phyloP scores from a whole-genome alignment of 2,888 invertebrate species.

The Torymus tubicola region DNA sequence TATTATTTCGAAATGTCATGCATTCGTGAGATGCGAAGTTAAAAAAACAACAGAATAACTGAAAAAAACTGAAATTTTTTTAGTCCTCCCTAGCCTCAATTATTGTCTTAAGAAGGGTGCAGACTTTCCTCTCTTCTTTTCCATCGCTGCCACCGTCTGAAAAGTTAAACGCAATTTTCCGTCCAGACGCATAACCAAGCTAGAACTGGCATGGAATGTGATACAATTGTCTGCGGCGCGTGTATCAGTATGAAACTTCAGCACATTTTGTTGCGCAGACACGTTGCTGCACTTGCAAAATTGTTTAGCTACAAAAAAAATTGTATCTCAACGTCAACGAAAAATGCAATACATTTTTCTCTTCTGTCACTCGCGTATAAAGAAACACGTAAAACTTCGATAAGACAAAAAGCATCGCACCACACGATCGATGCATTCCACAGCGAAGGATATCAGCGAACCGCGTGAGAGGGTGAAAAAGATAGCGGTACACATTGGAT shows the following conservation, averaged over 20 bases:
- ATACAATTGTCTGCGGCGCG: conserved; percentile 46
- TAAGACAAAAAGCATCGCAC: no score
- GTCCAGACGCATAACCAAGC: conserved; percentile 51
- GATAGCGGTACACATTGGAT: conserved; percentile 28
- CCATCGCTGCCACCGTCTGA: neutral
- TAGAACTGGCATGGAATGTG: neutral
- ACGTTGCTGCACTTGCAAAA: no score
- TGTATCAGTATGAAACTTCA: no score
- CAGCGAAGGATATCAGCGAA: neutral
- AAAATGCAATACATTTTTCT: no score
- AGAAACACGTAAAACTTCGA: neutral
- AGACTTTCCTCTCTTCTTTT: neutral
- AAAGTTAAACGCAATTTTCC: conserved; percentile 57
- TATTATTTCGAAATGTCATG: no score
- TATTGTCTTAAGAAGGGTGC: conserved; percentile 46
- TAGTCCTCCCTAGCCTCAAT: conserved; percentile 51
- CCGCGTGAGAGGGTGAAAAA: conserved; percentile 16
- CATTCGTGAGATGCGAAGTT: no score
- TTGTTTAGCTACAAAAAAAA: no score
- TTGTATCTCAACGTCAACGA: no score
- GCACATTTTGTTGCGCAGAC: no score
- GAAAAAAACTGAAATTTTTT: neutral
- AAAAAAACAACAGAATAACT: neutral
- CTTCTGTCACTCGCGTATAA: neutral
- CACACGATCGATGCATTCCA: conserved; percentile 21